phyloP scores from a whole-genome alignment of 1,140 invertebrate species.

The Geopemphigus sp. region DNA sequence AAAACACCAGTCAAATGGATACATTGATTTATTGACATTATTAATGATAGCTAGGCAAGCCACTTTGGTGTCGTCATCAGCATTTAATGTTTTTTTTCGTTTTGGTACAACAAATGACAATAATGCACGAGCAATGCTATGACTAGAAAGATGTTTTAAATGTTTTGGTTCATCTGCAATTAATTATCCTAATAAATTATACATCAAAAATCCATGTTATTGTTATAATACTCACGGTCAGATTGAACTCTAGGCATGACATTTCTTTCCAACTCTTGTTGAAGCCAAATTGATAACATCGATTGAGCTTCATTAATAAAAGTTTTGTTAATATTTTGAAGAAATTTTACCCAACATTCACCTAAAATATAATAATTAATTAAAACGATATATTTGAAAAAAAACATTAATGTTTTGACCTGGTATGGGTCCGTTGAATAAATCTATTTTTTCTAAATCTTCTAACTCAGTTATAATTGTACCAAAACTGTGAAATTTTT shows the following conservation, averaged over 20 bases:
- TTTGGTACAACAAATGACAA: slow-evolving; percentile 34
- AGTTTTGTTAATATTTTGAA: slow-evolving; percentile 17
- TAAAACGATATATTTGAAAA: background rate
- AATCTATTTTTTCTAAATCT: slow-evolving; percentile 37
- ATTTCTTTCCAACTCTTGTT: slow-evolving; percentile 27
- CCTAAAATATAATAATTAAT: slow-evolving; percentile 9
- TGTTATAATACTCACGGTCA: slow-evolving; percentile 1
- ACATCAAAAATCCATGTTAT: background rate
- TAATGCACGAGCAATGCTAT: slow-evolving; percentile 38
- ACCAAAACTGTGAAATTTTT: slow-evolving; percentile 16
- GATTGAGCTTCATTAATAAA: slow-evolving; percentile 29
- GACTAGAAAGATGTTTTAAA: slow-evolving; percentile 24
- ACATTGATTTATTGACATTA: slow-evolving; percentile 36
- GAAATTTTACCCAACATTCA: slow-evolving; percentile 41
- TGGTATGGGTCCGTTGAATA: slow-evolving; percentile 29
- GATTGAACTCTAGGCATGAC: slow-evolving; percentile 15
- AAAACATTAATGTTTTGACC: background rate
- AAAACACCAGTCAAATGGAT: slow-evolving; percentile 34
- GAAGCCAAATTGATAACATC: slow-evolving; percentile 27
- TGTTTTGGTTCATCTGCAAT: slow-evolving; percentile 43
- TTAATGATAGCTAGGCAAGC: slow-evolving; percentile 23
- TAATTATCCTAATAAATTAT: background rate
- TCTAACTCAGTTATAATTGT: slow-evolving; percentile 18
- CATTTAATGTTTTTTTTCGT: slow-evolving; percentile 24
- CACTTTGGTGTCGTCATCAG: slow-evolving; percentile 10